Evolutionary conservation across 2,113 vertebrate species (phyloP), one percentile per base, ranked within the genome.

Genomic region (Hipposideros armiger): DNA sequence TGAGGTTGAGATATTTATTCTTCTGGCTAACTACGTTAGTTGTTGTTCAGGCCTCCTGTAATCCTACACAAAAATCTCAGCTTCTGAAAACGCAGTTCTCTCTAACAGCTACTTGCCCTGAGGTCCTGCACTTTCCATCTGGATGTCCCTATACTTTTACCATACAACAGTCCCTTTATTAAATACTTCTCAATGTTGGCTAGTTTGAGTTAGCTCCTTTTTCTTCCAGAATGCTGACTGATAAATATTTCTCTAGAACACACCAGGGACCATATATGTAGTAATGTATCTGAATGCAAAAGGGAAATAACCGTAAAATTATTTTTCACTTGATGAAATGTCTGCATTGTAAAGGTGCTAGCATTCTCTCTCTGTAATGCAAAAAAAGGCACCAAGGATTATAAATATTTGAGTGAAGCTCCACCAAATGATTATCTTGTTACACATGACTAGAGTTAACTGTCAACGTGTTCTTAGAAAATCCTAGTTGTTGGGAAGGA

Each of bases 241-340:
- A 62, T 32, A 50, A 36, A 73, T 0, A 78, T 42, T 78, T 69
- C 22, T 92, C 60, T 76, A n/a, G 4, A 40, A 36, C 17, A n/a
- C n/a, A 10, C 0, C 26, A 72, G 67, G 24, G 0, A 40, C 19
- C 20, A 54, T 22, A 32, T 6, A 42, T n/a, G 4, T 82, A 52
- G 26, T 83, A 82, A 62, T 45, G 10, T 20, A 32, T 60, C 5
- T 52, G 28, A 62, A 66, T 30, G 45, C 11, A 66, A 87, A 76
- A 50, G 24, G 28, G 62, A 4, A 60, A 88, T 76, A 47, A 64
- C 3, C 88, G 80, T 92, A 45, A 95, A 85, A 64, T 81, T 62
- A 58, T 56, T 94, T 90, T 90, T 40, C 10, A 83, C 2, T 66
- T 58, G 60, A 81, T 54, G 16, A 30, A 77, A 54, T 82, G 47